Evolutionary conservation across 2,113 vertebrate genomes (phyloP).

Genomic region (Dromaius novaehollandiae): DNA sequence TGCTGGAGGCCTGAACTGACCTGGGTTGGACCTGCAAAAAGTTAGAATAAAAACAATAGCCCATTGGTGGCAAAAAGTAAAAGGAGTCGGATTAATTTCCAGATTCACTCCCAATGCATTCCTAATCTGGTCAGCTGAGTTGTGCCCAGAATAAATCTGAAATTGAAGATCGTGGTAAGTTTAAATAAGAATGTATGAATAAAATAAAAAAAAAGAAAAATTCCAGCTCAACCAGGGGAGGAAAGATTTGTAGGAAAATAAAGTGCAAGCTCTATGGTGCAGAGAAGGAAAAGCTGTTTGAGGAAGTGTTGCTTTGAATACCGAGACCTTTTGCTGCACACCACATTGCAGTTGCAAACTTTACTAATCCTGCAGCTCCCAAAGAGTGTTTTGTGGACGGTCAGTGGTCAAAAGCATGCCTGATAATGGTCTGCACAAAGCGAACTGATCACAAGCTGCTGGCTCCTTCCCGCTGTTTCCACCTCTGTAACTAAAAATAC

Average conservation of each 20-base stretch:
- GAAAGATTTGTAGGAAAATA: not conserved
- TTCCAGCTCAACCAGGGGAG: not conserved
- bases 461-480: not conserved
- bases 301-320: not conserved
- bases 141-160: not conserved
- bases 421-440: not conserved
- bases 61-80: not conserved
- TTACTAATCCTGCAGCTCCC: not conserved
- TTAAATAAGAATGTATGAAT: not conserved
- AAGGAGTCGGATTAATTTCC: not conserved
- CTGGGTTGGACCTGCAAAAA: not conserved
- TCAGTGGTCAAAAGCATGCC: not conserved
- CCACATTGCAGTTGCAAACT: not conserved
- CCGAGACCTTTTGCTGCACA: not conserved
- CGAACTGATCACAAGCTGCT: not conserved
- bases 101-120: not conserved
- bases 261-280: fast-evolving
- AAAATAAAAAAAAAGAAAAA: not conserved
- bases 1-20: not conserved
- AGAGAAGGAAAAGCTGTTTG: not conserved
- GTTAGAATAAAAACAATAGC: not conserved
- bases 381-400: not conserved
- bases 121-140: not conserved
- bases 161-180: not conserved
- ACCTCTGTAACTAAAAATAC: not conserved